Percentiles rank a stretch among this genome's conserved stretches.
phyloP scores from a whole-genome alignment of 1,140 invertebrate genomes.

The Protaetia brevitarsis region DNA sequence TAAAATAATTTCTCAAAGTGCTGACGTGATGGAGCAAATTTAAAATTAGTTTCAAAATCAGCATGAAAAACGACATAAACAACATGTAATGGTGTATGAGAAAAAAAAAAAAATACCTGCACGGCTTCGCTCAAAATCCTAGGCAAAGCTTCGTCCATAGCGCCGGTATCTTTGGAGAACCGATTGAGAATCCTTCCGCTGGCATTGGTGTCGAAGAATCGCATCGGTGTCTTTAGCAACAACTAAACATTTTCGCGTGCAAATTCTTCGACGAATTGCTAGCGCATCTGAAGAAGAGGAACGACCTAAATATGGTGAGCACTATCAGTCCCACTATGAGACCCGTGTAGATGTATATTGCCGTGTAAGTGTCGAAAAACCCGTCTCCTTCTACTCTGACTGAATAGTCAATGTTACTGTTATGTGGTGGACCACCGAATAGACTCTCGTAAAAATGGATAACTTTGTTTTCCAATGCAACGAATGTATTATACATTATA shows the following conservation, averaged over 20 bases:
- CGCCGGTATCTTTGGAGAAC: slow-evolving; percentile 20
- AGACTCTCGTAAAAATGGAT: not conserved
- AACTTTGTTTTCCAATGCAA: not conserved
- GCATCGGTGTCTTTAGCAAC: slow-evolving; percentile 56
- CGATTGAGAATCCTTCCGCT: slow-evolving; percentile 73
- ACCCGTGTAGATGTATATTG: slow-evolving; percentile 23
- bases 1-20: no score
- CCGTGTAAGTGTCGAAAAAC: slow-evolving; percentile 23
- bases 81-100: no score
- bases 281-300: slow-evolving; percentile 56
- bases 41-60: no score
- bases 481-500: not conserved
- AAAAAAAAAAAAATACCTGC: slow-evolving; percentile 49
- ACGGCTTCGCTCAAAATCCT: slow-evolving; percentile 58
- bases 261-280: slow-evolving; percentile 68
- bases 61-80: no score
- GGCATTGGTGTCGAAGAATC: slow-evolving; percentile 75
- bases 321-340: slow-evolving; percentile 60
- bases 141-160: not conserved
- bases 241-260: slow-evolving; percentile 72
- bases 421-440: not conserved
- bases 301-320: slow-evolving; percentile 46
- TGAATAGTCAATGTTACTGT: not conserved
- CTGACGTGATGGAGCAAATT: no score
- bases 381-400: slow-evolving; percentile 7